Evolutionary conservation across 2,113 vertebrate species (phyloP), one percentile per base, ranked within the genome.

Genomic region (Asarcornis scutulata): DNA sequence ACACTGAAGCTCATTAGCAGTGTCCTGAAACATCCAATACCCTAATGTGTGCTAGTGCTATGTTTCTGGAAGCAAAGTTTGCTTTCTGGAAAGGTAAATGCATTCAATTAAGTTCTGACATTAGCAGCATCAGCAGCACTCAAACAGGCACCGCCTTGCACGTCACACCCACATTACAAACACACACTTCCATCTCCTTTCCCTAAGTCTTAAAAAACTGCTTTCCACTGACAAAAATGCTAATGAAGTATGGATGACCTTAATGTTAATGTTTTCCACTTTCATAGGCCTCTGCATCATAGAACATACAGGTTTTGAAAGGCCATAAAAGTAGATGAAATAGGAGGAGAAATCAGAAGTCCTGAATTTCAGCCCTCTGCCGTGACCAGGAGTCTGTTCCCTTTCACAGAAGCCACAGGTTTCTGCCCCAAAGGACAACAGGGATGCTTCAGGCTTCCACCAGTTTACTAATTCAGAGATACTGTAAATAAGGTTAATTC

Each of bases 401-500:
- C 74, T 56, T 38, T 34, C 53, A 44, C 1, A 11, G 48, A 46
- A 81, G 42, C 83, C 72, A 76, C 83, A 91, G 73, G 76, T 36
- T 73, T 84, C 60, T 10, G 6, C 11, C 83, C 73, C 31, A 18
- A 25, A 69, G 72, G 83, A 64, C 83, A 62, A 29, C 8, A 32
- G 69, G 66, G 74, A 93, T 58, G 83, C 88, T 63, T 10, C 88
- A 72, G 88, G 88, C 17, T 59, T 83, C 29, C 55, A 58, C 36
- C 93, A 91, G 64, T 68, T 93, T n/a, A 48, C 80, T 73, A 29
- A 95, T 84, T 96, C 64, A 67, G 76, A 84, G 71, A 77, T 92
- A 90, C 83, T 95, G 88, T 59, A 96, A 95, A 94, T 76, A 80
- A 91, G 83, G 84, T 97, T 82, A 96, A 93, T 92, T 95, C 90